These are phyloP conservation scores for Laothoe populi DNA, from an alignment of 2,888 invertebrate genomes.

Conservation along the genomic window DNA sequence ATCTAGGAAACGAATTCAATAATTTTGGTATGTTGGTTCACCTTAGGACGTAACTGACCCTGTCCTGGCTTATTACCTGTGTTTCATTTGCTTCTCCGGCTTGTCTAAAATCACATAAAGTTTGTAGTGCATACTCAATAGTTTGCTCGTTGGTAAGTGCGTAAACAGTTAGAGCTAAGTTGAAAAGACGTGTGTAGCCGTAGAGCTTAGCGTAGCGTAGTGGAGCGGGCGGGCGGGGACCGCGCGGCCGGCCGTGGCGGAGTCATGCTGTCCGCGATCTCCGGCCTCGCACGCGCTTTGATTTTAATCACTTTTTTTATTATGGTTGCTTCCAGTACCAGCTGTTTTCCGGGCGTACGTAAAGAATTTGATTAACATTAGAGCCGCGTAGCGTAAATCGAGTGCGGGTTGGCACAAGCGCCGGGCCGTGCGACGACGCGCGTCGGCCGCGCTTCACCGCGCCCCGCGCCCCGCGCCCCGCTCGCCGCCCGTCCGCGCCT, in stretches of 20 bases:
- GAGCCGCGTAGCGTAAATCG: conserved; percentile 63
- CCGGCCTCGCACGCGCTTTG: conserved; percentile 54
- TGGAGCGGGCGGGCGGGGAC: conserved; percentile 59
- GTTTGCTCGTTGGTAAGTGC: conserved; percentile 31
- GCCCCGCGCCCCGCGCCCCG: conserved; percentile 39
- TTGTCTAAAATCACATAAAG: conserved; percentile 39
- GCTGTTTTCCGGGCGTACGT: conserved; percentile 88
- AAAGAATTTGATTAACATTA: conserved; percentile 73
- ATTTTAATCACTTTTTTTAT: conserved; percentile 67
- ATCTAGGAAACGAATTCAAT: neutral
- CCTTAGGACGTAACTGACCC: conserved; percentile 25
- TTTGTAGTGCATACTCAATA: conserved; percentile 38
- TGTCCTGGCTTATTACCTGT: conserved; percentile 37
- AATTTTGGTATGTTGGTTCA: neutral
- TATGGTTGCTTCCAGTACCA: conserved; percentile 87
- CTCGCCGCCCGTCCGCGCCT: conserved; percentile 48
- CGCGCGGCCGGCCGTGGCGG: conserved; percentile 50
- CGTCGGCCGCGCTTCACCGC: conserved; percentile 31
- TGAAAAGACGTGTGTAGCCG: conserved; percentile 36
- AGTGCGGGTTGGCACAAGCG: conserved; percentile 52
- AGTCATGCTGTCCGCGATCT: conserved; percentile 45
- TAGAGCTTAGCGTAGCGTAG: conserved; percentile 51
- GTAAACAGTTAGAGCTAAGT: conserved; percentile 32
- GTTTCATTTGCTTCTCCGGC: conserved; percentile 47
- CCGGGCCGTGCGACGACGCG: conserved; percentile 41